Base-by-base conservation (phyloP, 1,140 invertebrate genomes). In the Leptinotarsa defecta region DNA sequence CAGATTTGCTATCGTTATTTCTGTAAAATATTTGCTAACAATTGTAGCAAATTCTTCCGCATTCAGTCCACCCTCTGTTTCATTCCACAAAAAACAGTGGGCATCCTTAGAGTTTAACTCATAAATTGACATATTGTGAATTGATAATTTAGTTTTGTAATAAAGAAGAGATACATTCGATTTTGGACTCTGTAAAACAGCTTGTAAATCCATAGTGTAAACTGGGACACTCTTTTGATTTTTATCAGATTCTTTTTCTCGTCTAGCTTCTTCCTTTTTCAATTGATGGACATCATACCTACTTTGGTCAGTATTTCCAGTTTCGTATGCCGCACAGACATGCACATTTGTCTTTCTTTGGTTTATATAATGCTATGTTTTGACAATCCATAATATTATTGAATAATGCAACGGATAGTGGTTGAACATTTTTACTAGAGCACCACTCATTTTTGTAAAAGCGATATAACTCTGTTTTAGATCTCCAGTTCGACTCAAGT, bases 101-200 rank as follows among this genome's bases (percentile, higher is more conserved):
- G 67, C 76, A 27, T 74, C 63, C 63, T 77, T 74, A 71, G 63
- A 68, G 13, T 8, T 17, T 15, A 77, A 27, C 48, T 74, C 52
- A 13, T 22, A 71, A 57, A 69, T 74, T 15, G 19, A 27, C 3
- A 74, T 48, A 62, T 69, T 75, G 34, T 70, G 67, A 20, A 62
- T n/a, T 19, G 19, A 64, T 57, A 75, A 57, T 17, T 75, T 63
- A 63, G 77, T 82, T 68, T 79, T 81, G 71, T 80, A 85, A 65
- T 83, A 83, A 13, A 81, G 24, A 17, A 68, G 68, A 43, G 73
- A 78, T 52, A 81, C 79, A 57, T 84, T 79, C 34, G 80, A 74
- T 43, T 63, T 74, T 19, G 81, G 82, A 43, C 61, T 27, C 34
- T 81, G 62, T 57, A 81, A 74, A n/a, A 84, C 78, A 73, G 57